Evolutionary conservation across 2,113 vertebrate genomes (phyloP), one percentile per base, ranked within the genome.

Genomic region (Grammomys surdaster): DNA sequence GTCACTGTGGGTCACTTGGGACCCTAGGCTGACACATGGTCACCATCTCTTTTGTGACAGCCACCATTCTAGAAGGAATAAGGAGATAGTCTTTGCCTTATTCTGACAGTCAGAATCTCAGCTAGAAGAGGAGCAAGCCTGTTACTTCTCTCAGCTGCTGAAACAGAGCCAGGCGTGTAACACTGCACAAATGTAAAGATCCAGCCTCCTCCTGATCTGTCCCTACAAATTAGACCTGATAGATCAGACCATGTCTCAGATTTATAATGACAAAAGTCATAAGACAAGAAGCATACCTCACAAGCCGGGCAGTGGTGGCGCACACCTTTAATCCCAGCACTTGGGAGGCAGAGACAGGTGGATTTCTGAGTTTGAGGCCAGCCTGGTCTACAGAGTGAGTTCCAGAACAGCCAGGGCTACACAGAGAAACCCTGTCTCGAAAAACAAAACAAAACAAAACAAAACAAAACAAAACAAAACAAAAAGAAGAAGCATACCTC

Each of bases 181-280:
- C 60, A 51, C 19, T 24, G 2, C 2, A n/a, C 51, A 24, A 36
- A 58, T 65, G 5, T 3, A 13, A 80, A 58, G 8, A 1, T 7
- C 63, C 31, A 17, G 46, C 7, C 33, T 40, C 19, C 28, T 85
- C 7, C 70, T 6, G 3, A 26, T 7, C 0, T 12, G 17, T 54
- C 40, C 17, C 46, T 24, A 51, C 33, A 16, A 40, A 26, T 46
- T 5, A 84, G 60, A 33, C 8, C 12, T 4, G 63, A 77, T 28
- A 43, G 31, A 5, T 10, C 0, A 12, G 36, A 7, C 7, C 0
- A 6, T 0, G 10, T n/a, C 63, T 63, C 7, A 28, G 43, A 36
- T 36, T 77, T 6, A 56, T 60, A 31, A 54, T 36, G 14, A 7
- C 5, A 24, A 28, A 75, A 51, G 26, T 43, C 60, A 67, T 69